phyloP scores from a whole-genome alignment of 2,797 vertebrate species.

The Gymnopithys bicolor region DNA sequence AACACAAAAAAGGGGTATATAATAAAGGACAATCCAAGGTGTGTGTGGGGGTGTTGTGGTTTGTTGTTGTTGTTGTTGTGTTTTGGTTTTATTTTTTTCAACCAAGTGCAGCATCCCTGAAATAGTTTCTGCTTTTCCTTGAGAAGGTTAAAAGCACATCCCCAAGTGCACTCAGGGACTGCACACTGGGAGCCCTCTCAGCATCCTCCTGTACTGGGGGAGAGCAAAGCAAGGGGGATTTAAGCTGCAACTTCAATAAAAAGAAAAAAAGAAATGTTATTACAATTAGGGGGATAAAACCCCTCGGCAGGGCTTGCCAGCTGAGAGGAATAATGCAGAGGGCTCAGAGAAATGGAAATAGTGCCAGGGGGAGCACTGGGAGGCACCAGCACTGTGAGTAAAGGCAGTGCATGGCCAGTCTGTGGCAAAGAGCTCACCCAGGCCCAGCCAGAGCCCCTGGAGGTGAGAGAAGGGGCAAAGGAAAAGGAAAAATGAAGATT shows the following conservation, averaged over 20 bases:
- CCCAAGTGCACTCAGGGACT: background rate
- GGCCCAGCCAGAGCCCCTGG: background rate
- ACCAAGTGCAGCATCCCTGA: background rate
- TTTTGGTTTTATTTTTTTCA: background rate
- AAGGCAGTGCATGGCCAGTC: background rate
- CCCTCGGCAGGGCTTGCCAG: constrained; percentile 49
- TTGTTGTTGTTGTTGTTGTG: no score
- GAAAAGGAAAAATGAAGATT: background rate
- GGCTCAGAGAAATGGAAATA: constrained; percentile 61
- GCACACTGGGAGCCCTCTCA: constrained; percentile 9
- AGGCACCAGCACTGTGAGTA: background rate
- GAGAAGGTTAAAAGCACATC: constrained; percentile 12
- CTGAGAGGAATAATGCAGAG: constrained; percentile 27
- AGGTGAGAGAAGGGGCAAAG: background rate
- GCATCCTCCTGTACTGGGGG: constrained; percentile 4
- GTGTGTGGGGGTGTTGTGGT: rapidly evolving
- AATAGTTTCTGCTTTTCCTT: background rate
- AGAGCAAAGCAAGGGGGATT: constrained; percentile 56
- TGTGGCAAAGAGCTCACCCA: background rate
- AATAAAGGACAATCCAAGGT: background rate
- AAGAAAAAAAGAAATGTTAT: constrained; percentile 7
- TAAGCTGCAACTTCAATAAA: constrained; percentile 41
- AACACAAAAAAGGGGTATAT: background rate
- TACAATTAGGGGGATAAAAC: constrained; percentile 48
- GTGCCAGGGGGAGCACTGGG: constrained; percentile 54